Percentiles rank a stretch among this genome's conserved stretches.
Conservation (phyloP, 1,140 invertebrate genomes). For the Eumaeus atala region DNA sequence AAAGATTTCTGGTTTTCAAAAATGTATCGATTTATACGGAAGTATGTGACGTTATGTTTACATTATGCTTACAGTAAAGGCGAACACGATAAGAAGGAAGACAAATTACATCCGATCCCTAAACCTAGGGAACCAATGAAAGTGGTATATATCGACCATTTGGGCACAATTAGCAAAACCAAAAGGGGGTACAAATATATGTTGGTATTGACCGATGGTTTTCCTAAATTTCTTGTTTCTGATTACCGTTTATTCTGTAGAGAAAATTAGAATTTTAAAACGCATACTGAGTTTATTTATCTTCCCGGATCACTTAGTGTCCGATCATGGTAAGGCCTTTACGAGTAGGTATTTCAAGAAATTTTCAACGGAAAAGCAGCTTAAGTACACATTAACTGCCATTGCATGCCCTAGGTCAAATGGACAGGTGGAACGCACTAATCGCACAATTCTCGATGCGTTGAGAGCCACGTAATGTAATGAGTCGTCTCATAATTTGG, state of each 20-base stretch:
- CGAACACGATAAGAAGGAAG: background rate
- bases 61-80: conserved; percentile 28
- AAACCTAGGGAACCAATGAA: background rate
- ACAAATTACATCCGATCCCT: background rate
- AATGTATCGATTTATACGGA: conserved; percentile 27
- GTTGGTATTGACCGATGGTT: no score
- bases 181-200: background rate
- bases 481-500: conserved; percentile 1
- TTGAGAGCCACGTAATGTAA: background rate
- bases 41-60: conserved; percentile 23
- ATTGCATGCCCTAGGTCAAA: conserved; percentile 38
- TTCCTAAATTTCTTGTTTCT: no score
- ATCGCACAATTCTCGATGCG: background rate
- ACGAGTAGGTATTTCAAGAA: no score
- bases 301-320: no score
- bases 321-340: no score
- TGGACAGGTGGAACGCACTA: conserved; percentile 23
- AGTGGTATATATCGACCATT: background rate
- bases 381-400: conserved; percentile 32
- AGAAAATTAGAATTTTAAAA: no score
- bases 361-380: conserved; percentile 3
- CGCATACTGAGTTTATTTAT: no score
- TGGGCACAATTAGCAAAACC: background rate
- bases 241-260: no score
- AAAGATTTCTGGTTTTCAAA: conserved; percentile 27